Conservation (phyloP, 2,888 invertebrate species). For the Orthosia gracilis region DNA sequence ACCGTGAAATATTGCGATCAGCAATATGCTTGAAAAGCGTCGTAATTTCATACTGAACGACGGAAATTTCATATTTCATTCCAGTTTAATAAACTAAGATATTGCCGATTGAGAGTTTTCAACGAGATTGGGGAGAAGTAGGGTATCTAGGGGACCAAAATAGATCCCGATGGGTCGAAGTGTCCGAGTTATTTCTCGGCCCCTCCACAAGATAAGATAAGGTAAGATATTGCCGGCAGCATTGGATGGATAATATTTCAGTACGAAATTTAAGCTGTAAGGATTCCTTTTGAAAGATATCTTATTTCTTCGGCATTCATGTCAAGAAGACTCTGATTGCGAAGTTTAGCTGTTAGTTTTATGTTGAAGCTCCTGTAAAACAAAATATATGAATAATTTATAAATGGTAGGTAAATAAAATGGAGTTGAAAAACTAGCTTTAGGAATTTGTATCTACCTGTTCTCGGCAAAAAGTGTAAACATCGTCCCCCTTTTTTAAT, state of each 20-base stretch:
- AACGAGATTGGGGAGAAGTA: no score
- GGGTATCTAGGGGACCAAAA: no score
- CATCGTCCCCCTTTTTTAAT: background rate
- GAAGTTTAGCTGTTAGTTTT: background rate
- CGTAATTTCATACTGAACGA: background rate
- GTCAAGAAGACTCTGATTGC: background rate
- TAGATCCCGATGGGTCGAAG: no score
- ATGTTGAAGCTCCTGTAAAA: background rate
- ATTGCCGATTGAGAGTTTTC: no score
- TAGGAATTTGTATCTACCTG: no score
- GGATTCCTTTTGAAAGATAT: slow-evolving; percentile 1
- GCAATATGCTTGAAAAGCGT: slow-evolving; percentile 1
- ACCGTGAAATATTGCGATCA: background rate
- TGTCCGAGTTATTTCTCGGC: no score
- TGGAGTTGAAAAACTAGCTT: background rate
- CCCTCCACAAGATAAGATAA: no score
- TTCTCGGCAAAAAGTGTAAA: background rate
- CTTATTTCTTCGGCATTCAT: slow-evolving; percentile 1
- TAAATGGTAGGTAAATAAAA: background rate
- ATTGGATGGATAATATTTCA: slow-evolving; percentile 10
- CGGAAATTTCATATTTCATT: background rate
- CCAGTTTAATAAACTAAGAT: slow-evolving; percentile 4
- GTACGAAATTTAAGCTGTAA: background rate
- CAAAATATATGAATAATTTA: background rate
- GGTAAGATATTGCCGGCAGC: background rate